A percentile compares a stretch with the other conserved stretches of the same genome.
Conservation (phyloP, 2,797 vertebrate species). For the Tamandua tetradactyla region DNA sequence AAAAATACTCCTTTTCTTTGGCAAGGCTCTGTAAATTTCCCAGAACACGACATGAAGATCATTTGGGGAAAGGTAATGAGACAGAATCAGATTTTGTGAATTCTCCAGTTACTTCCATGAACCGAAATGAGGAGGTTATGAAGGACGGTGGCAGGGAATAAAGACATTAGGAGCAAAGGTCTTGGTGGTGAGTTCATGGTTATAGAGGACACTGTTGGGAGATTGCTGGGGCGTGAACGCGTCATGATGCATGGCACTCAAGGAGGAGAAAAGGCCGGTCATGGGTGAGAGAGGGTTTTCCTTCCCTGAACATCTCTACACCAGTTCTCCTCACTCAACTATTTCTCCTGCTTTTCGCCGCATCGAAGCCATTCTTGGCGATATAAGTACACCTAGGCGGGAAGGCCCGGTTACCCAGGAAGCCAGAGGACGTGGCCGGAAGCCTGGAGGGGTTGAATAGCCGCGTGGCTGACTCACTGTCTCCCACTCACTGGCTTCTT, state of each 20-base stretch:
- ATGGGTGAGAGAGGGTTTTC: not conserved
- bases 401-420: not conserved
- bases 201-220: not conserved
- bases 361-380: not conserved
- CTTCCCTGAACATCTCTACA: not conserved
- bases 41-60: not conserved
- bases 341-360: not conserved
- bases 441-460: not conserved
- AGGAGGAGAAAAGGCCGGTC: not conserved
- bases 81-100: slow-evolving; percentile 50
- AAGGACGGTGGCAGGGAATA: slow-evolving; percentile 3
- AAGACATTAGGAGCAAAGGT: slow-evolving; percentile 1
- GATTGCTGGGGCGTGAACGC: not conserved
- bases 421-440: not conserved
- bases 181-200: not conserved
- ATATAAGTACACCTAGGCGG: not conserved
- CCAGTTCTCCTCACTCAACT: not conserved
- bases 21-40: not conserved
- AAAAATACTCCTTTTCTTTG: slow-evolving; percentile 4
- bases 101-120: slow-evolving; percentile 32
- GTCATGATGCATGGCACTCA: not conserved
- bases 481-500: not conserved
- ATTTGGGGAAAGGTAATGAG: not conserved
- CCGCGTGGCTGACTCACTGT: not conserved
- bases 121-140: slow-evolving; percentile 25